Conservation (phyloP, 2,113 vertebrate genomes). For the Sinocyclocheilus rhinocerous region DNA sequence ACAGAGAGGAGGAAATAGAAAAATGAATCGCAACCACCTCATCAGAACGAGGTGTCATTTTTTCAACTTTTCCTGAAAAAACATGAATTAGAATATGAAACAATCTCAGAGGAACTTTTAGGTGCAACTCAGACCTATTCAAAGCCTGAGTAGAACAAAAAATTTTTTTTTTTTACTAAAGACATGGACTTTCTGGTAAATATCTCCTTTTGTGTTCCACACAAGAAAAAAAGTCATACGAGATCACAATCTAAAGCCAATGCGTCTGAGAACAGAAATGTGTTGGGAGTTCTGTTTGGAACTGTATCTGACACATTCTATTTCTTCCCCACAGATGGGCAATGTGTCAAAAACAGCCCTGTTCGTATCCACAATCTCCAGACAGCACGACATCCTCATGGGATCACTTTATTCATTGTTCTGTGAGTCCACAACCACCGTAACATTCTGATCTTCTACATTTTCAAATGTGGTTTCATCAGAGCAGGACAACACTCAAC, state of each 20-base stretch:
- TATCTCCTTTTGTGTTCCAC: not conserved
- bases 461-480: not conserved
- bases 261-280: not conserved
- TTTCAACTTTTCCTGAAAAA: not conserved
- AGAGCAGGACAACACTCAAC: not conserved
- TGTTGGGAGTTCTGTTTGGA: not conserved
- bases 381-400: slow-evolving; percentile 29
- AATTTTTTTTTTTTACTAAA: not conserved
- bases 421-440: not conserved
- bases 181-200: not conserved
- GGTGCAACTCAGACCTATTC: too few species aligned
- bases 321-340: slow-evolving; percentile 26
- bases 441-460: not conserved
- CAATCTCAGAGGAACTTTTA: not conserved
- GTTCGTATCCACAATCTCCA: slow-evolving; percentile 33
- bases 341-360: slow-evolving; percentile 26
- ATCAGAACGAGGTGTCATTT: too few species aligned
- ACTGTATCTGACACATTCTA: slow-evolving; percentile 11
- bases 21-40: too few species aligned
- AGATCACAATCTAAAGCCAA: not conserved
- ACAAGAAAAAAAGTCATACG: not conserved
- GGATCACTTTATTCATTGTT: slow-evolving; percentile 30
- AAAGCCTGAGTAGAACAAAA: not conserved
- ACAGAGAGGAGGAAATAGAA: too few species aligned
- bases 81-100: not conserved